Base-by-base conservation (phyloP, 1,140 invertebrate genomes). In the Euwallacea similis region DNA sequence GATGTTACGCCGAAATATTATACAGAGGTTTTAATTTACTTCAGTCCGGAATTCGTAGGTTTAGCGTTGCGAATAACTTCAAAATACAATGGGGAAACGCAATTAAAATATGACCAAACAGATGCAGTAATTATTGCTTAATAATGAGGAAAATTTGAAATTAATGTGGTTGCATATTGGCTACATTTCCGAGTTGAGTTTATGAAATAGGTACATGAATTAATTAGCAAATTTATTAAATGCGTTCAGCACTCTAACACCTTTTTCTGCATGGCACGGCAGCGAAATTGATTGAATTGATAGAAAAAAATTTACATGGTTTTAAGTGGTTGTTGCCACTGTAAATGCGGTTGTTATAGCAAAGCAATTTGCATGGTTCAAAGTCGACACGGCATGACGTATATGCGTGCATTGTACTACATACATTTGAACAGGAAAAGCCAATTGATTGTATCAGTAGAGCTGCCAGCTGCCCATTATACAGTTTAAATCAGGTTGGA, bases 381-480 rank as follows among this genome's bases (percentile, higher is more conserved):
- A 56, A 56, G 54, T 56, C n/a, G 54, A 56, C 54, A 56, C 54
- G 54, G 16, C n/a, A 56, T 56, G 54, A 56, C 54, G 54, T 54
- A 53, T 47, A 42, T 42, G 63, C 33, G 41, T 54, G 50, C 16
- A 54, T 7, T 54, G 11, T 53, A 53, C 15, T 54, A 65, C 63
- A 54, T 54, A 65, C 7, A 16, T 65, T 41, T 47, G 47, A 54
- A 65, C 63, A 73, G 72, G 72, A 73, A 73, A 69, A 73, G 72
- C 67, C 72, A 73, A 73, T 73, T 73, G 66, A 61, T 69, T 69
- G 67, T 69, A 73, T 73, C 66, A 73, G 71, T 54, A 64, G 53
- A 59, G 67, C 63, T 73, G 61, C 43, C 61, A 47, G 69, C 66
- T 73, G 60, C 59, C 71, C 44, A 73, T 73, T 73, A 69, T 69